Percentiles rank a stretch among this genome's conserved stretches.
These are phyloP conservation scores for Himalopsyche japonica DNA, from an alignment of 2,888 invertebrate genomes.

Conservation along the genomic window DNA sequence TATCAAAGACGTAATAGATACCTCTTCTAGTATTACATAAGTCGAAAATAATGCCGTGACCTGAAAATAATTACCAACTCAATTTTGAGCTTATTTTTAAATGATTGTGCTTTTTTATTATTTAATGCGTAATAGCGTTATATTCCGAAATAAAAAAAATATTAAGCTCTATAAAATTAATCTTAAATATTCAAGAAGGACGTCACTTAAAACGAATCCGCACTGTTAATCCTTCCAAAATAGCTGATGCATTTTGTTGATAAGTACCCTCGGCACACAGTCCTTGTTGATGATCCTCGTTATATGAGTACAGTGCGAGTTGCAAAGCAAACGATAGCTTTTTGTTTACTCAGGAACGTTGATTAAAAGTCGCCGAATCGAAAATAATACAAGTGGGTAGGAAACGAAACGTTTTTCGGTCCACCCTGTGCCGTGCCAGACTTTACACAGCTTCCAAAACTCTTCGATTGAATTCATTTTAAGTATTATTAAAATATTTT, in stretches of 20 bases:
- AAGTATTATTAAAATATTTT: no score
- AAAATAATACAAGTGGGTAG: slow-evolving; percentile 23
- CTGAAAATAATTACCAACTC: no score
- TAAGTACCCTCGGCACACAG: not conserved
- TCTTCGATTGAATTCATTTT: no score
- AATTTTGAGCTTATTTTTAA: no score
- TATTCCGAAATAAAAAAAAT: no score
- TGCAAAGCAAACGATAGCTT: slow-evolving; percentile 16
- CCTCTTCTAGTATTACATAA: no score
- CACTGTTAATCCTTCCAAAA: not conserved
- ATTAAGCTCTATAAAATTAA: no score
- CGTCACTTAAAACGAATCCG: not conserved
- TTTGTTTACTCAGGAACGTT: slow-evolving; percentile 33
- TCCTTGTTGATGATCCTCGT: not conserved
- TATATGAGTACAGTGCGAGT: not conserved
- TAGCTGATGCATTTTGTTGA: not conserved
- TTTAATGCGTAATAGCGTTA: no score
- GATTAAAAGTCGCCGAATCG: slow-evolving; percentile 38
- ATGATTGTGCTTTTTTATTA: no score
- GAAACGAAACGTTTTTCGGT: not conserved
- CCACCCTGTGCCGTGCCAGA: not conserved
- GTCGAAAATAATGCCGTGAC: no score
- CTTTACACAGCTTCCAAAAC: not conserved
- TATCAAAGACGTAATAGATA: no score
- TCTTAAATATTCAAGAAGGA: no score